Evolutionary conservation across 2,113 vertebrate genomes (phyloP).

Genomic region (Fulica atra): DNA sequence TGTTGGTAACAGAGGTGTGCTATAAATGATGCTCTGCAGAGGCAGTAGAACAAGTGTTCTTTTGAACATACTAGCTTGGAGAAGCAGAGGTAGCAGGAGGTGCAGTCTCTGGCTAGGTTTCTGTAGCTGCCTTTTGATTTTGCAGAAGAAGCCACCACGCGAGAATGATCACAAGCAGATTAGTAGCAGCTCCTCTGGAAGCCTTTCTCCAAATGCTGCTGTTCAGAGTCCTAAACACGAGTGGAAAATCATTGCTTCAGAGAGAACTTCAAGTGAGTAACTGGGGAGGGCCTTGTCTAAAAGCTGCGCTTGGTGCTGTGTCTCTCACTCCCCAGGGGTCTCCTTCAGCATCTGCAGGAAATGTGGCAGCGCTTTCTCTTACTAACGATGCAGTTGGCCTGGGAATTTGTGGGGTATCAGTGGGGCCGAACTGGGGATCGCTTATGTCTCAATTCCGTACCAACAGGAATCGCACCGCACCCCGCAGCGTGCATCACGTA

Average conservation of each 20-base stretch:
- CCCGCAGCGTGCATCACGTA: background rate
- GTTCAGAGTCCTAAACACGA: slow-evolving; percentile 88
- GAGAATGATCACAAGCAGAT: slow-evolving; percentile 94
- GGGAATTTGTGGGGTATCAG: background rate
- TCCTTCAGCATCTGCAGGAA: background rate
- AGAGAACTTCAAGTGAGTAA: slow-evolving; percentile 95
- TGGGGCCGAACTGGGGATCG: background rate
- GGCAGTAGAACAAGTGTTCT: background rate
- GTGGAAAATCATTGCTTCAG: slow-evolving; percentile 98
- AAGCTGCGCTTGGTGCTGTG: background rate
- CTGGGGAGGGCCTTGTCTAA: background rate
- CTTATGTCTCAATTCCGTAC: background rate
- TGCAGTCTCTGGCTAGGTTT: slow-evolving; percentile 76
- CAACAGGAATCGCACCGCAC: background rate
- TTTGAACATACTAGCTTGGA: background rate
- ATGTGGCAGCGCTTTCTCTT: background rate
- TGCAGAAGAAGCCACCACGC: slow-evolving; percentile 95
- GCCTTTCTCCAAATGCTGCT: slow-evolving; percentile 87
- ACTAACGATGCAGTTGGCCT: background rate
- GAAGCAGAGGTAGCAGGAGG: slow-evolving; percentile 61
- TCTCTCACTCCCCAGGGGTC: background rate
- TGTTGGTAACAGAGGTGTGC: background rate
- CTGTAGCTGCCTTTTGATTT: slow-evolving; percentile 96
- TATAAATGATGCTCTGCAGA: background rate
- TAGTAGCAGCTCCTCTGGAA: slow-evolving; percentile 93